These are phyloP conservation scores for Junonia oenone DNA, from an alignment of 2,888 invertebrate genomes.

Conservation along the genomic window DNA sequence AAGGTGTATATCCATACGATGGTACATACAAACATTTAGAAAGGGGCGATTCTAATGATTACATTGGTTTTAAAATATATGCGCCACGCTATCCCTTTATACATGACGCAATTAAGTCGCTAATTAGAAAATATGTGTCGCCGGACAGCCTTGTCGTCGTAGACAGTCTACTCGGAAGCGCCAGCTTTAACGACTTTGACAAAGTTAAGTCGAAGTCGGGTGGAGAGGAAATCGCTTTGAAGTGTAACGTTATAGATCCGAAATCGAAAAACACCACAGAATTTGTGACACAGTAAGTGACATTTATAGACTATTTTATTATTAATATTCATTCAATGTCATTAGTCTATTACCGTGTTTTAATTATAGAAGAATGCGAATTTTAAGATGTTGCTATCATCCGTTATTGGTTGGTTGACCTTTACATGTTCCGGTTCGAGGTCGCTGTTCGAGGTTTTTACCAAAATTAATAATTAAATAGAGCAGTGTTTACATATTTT, in stretches of 20 bases:
- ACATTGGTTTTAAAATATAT: conserved; percentile 54
- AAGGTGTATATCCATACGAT: conserved; percentile 35
- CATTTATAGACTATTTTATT: background rate
- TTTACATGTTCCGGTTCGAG: conserved; percentile 33
- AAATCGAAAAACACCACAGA: conserved; percentile 42
- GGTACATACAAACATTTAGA: conserved; percentile 35
- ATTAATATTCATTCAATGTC: background rate
- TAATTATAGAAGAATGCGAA: conserved; percentile 22
- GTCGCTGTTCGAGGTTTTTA: conserved; percentile 29
- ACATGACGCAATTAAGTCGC: conserved; percentile 51
- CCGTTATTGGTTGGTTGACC: conserved; percentile 23
- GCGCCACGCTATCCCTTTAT: conserved; percentile 62
- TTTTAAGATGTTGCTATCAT: conserved; percentile 16
- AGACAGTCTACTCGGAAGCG: conserved; percentile 39
- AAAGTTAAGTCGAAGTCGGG: conserved; percentile 49
- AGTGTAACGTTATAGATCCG: conserved; percentile 54
- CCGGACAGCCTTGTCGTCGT: conserved; percentile 44
- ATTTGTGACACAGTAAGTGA: conserved; percentile 59
- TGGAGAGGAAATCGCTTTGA: conserved; percentile 55
- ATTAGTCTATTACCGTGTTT: conserved; percentile 10
- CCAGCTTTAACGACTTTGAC: conserved; percentile 45
- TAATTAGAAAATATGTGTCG: conserved; percentile 59
- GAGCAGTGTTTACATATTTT: conserved; percentile 25
- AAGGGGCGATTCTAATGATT: conserved; percentile 43
- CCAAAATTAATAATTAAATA: conserved; percentile 27